Conservation (phyloP, 1,140 invertebrate species). For the Contarinia nasturtii region DNA sequence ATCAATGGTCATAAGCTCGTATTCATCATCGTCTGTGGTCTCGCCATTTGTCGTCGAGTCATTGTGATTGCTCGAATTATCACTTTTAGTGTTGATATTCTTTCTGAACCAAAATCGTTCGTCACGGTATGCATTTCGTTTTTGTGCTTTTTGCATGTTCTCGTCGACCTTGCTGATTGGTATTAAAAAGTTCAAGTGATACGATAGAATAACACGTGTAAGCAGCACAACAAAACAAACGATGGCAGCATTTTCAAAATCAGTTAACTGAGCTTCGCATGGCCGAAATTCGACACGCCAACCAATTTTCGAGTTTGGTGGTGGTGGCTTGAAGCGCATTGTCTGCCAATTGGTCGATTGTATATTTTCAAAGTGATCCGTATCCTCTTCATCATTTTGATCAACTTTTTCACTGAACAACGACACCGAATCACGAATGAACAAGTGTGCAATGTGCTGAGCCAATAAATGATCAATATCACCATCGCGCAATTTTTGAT, state of each 20-base stretch:
- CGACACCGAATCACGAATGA: constrained; percentile 93
- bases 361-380: constrained; percentile 99
- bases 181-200: constrained; percentile 89
- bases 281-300: constrained; percentile 99
- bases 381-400: constrained; percentile 84
- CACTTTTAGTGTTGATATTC: constrained; percentile 37
- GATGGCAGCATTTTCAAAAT: constrained; percentile 98
- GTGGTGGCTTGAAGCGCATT: constrained; percentile 98
- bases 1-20: constrained; percentile 66
- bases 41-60: constrained; percentile 8
- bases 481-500: constrained; percentile 59
- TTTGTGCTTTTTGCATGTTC: constrained; percentile 91
- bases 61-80: constrained; percentile 5
- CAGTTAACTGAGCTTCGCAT: constrained; percentile 94
- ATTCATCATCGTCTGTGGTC: constrained; percentile 28
- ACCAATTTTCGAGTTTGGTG: constrained; percentile 84
- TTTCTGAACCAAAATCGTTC: constrained; percentile 86
- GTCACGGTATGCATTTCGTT: constrained; percentile 61
- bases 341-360: constrained; percentile 99
- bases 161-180: constrained; percentile 88
- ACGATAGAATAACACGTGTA: constrained; percentile 91
- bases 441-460: constrained; percentile 92
- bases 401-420: constrained; percentile 91
- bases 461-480: constrained; percentile 83
- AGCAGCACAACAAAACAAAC: constrained; percentile 96